Percentiles rank a stretch among this genome's conserved stretches.
phyloP scores from a whole-genome alignment of 1,140 invertebrate genomes.

The Megalopta genalis region DNA sequence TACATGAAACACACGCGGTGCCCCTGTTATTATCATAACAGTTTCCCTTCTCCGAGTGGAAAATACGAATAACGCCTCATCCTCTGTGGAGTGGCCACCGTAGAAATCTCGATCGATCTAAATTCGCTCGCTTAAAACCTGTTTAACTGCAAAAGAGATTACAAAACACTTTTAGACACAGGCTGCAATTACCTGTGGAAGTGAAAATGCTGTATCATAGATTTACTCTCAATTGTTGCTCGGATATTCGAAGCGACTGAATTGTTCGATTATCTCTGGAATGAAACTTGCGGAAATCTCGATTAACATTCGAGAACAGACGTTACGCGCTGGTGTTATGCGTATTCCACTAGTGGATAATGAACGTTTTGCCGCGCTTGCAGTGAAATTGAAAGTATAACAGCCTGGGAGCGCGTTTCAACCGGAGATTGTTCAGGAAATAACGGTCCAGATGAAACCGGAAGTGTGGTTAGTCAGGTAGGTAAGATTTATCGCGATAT shows the following conservation, averaged over 20 bases:
- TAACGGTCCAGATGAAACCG: not conserved
- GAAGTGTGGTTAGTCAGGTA: not conserved
- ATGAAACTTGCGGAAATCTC: not conserved
- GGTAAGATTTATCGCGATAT: not conserved
- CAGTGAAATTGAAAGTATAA: not conserved
- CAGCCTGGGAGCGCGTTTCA: not conserved
- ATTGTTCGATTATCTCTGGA: not conserved
- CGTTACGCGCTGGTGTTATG: not conserved
- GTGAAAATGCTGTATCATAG: not conserved
- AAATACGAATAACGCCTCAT: not conserved
- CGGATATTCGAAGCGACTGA: not conserved
- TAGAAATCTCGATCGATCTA: conserved; percentile 5
- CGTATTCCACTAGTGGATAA: not conserved
- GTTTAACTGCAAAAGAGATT: not conserved
- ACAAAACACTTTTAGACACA: not conserved
- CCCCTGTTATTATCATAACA: not conserved
- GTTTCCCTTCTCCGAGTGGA: not conserved
- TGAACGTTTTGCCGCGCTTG: not conserved
- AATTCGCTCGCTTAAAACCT: too few relatives aligned
- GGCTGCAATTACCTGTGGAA: not conserved
- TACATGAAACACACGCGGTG: too few relatives aligned
- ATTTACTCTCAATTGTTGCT: not conserved
- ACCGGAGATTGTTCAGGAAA: not conserved
- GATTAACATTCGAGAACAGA: not conserved
- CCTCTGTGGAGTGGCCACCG: not conserved